Evolutionary conservation across 2,113 vertebrate genomes (phyloP).

Genomic region (Syrrhaptes paradoxus): DNA sequence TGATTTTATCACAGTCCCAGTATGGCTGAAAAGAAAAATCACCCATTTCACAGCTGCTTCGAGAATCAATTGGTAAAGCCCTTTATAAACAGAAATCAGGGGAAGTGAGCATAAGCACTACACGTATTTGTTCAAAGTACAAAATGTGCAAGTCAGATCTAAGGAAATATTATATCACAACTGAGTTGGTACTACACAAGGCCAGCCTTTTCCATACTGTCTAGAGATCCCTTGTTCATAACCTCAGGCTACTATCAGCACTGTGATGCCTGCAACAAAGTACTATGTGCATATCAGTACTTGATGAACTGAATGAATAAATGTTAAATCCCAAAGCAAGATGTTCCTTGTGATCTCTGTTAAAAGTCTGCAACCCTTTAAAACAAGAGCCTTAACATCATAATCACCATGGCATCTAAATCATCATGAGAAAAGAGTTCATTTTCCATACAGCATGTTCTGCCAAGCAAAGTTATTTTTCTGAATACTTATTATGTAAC

Average conservation of each 20-base stretch:
- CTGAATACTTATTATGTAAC: not conserved
- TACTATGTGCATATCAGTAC: conserved; percentile 3
- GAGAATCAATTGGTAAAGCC: not conserved
- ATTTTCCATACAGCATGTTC: conserved; percentile 20
- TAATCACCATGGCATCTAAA: conserved; percentile 7
- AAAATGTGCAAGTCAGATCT: conserved; percentile 6
- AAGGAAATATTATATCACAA: conserved; percentile 9
- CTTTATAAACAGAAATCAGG: conserved; percentile 31
- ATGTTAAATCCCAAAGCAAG: conserved; percentile 39
- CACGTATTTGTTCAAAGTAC: conserved; percentile 38
- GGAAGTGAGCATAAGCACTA: conserved; percentile 4
- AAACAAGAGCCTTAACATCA: conserved; percentile 36
- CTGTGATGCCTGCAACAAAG: conserved; percentile 55
- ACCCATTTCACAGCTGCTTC: not conserved
- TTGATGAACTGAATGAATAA: conserved; percentile 43
- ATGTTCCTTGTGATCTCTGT: conserved; percentile 28
- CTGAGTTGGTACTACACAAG: not conserved
- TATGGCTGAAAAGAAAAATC: conserved; percentile 36
- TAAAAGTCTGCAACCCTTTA: conserved; percentile 48
- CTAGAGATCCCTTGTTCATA: conserved; percentile 55
- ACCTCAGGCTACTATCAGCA: conserved; percentile 29
- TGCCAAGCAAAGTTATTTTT: conserved; percentile 34
- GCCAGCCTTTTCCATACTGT: conserved; percentile 16
- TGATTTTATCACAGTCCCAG: not conserved
- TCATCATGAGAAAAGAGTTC: conserved; percentile 3